Conservation (phyloP, 2,113 vertebrate species). For the Nothobranchius kuhntae region DNA sequence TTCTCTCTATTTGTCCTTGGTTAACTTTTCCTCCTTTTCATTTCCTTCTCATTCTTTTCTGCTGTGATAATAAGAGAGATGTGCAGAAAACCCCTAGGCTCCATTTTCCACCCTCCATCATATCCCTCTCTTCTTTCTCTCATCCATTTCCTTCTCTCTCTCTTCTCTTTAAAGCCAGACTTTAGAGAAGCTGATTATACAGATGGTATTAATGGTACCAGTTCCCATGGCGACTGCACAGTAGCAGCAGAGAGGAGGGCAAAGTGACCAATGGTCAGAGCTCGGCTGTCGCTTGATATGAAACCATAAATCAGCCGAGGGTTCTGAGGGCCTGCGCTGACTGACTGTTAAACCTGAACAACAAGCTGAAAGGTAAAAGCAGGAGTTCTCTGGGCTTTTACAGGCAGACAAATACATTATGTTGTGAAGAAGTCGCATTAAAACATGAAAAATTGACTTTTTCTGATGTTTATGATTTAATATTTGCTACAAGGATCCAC, state of each 20-base stretch:
- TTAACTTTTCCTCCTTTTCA: conserved; percentile 1
- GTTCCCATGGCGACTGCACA: conserved; percentile 64
- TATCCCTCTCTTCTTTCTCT: conserved; percentile 5
- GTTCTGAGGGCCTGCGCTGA: not conserved
- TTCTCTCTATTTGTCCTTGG: conserved; percentile 12
- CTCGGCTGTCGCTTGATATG: conserved; percentile 22
- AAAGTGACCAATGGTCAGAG: conserved; percentile 37
- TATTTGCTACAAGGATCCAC: too few relatives aligned
- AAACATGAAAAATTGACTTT: not conserved
- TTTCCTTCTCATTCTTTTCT: conserved; percentile 16
- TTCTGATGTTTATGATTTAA: not conserved
- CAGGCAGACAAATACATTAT: not conserved
- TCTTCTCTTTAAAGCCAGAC: conserved; percentile 28
- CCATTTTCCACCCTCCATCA: not conserved
- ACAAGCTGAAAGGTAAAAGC: not conserved
- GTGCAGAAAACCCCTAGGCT: conserved; percentile 28
- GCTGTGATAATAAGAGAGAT: conserved; percentile 17
- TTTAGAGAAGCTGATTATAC: conserved; percentile 45
- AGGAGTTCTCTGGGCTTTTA: not conserved
- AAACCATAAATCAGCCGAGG: conserved; percentile 4
- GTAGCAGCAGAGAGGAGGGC: conserved; percentile 27
- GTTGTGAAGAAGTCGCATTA: not conserved
- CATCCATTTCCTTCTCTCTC: conserved; percentile 32
- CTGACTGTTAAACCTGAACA: not conserved
- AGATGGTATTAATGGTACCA: conserved; percentile 51